phyloP scores from a whole-genome alignment of 2,797 vertebrate genomes.

The Sandelia bainsii region DNA sequence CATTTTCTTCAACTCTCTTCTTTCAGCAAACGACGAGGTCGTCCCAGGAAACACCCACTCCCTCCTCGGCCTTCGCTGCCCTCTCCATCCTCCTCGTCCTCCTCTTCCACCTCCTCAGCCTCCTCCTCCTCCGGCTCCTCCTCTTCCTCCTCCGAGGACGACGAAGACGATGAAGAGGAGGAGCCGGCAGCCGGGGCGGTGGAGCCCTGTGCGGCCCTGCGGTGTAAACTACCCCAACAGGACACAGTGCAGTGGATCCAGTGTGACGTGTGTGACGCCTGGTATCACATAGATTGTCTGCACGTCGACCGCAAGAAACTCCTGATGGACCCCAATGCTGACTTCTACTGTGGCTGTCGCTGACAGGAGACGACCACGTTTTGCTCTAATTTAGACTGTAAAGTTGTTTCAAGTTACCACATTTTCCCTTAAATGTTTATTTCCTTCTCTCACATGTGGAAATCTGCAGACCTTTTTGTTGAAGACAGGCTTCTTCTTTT shows the following conservation, averaged over 20 bases:
- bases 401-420: neutral
- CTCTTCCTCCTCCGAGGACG: conserved; percentile 66
- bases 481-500: neutral
- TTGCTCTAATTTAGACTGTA: neutral
- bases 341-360: conserved; percentile 89
- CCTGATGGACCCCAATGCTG: conserved; percentile 84
- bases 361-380: conserved; percentile 38
- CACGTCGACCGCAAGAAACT: conserved; percentile 83
- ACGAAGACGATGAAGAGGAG: conserved; percentile 52
- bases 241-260: conserved; percentile 93
- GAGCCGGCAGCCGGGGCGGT: conserved; percentile 34
- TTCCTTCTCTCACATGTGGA: conserved; percentile 5
- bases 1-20: neutral
- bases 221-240: conserved; percentile 87
- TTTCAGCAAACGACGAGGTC: conserved; percentile 84
- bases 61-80: conserved; percentile 78
- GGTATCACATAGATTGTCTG: conserved; percentile 89
- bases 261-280: conserved; percentile 89
- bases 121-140: conserved; percentile 79
- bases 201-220: conserved; percentile 85
- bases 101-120: conserved; percentile 75
- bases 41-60: conserved; percentile 86
- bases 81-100: conserved; percentile 80
- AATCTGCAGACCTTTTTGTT: neutral
- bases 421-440: neutral